Base-by-base conservation (phyloP, 2,113 vertebrate species). In the Syrrhaptes paradoxus region DNA sequence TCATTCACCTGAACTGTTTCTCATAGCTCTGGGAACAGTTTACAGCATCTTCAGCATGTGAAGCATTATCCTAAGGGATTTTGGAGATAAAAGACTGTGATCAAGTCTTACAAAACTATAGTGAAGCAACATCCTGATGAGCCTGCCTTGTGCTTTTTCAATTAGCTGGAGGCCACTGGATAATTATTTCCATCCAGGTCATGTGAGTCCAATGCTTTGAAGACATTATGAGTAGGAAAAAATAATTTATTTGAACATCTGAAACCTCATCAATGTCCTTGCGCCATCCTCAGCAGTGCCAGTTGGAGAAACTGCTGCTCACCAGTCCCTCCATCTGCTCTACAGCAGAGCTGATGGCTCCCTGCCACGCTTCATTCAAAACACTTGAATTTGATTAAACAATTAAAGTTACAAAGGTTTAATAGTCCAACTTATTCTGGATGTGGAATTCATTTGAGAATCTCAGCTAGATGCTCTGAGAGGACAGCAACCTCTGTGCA, bases 121-220 rank as follows among this genome's bases (percentile, higher is more conserved):
- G n/a, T 87, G 89, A 92, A 51, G 34, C 73, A 95, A 59, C 80
- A 78, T 65, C 68, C 65, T 93, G 48, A 81, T 75, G 51, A 77
- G 45, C 16, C n/a, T 72, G 29, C 6, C 38, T 46, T 51, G 25
- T 36, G 29, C 14, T 43, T 54, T 77, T 89, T 54, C 14, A 32
- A 29, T 78, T 93, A 93, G 46, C 77, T 82, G 31, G 34, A 87
- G 8, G 38, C 12, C 17, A 34, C 17, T 41, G 11, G 12, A 28
- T 55, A 85, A 65, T 67, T 0, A 43, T 43, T 93, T 55, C 31
- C 52, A 85, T 46, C 0, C 0, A 76, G 74, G 34, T 61, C 9
- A 4, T 14, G 4, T 63, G 68, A 48, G 19, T 82, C 10, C n/a
- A 75, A 57, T 76, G 77, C 32, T 55, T 77, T 80, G 19, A 90